These are phyloP conservation scores for Mormyrops boulengeri DNA, from an alignment of 2,797 vertebrate species.

Conservation along the genomic window DNA sequence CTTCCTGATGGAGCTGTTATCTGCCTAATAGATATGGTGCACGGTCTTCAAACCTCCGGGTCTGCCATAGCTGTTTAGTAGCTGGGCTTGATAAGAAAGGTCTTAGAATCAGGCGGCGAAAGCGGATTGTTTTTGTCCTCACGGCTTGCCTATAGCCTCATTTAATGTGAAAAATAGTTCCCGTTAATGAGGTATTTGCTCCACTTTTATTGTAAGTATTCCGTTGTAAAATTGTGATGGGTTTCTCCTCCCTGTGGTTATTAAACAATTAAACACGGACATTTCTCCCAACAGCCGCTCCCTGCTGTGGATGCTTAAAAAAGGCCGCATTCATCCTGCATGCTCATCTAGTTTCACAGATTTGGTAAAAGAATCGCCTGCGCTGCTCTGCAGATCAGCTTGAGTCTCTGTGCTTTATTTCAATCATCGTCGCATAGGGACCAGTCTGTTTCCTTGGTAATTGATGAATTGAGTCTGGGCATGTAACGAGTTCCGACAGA, in stretches of 20 bases:
- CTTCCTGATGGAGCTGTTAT: not conserved
- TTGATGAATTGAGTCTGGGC: not conserved
- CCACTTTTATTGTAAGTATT: not conserved
- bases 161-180: not conserved
- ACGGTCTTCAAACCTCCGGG: not conserved
- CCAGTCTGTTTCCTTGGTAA: not conserved
- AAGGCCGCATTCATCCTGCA: not conserved
- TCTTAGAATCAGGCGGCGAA: not conserved
- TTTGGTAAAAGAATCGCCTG: not conserved
- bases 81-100: not conserved
- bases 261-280: not conserved
- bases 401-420: not conserved
- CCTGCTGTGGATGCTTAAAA: not conserved
- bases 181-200: slow-evolving; percentile 8
- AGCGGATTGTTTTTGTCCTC: not conserved
- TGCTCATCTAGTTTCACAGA: not conserved
- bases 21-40: not conserved
- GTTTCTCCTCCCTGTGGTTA: not conserved
- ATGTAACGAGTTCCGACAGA: not conserved
- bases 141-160: not conserved
- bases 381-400: not conserved
- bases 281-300: not conserved
- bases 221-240: slow-evolving; percentile 1
- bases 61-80: not conserved
- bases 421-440: not conserved